Percentiles rank a stretch among this genome's conserved stretches.
These are phyloP conservation scores for Dasysyrphus tricinctus DNA, from an alignment of 2,888 invertebrate genomes.

Conservation along the genomic window DNA sequence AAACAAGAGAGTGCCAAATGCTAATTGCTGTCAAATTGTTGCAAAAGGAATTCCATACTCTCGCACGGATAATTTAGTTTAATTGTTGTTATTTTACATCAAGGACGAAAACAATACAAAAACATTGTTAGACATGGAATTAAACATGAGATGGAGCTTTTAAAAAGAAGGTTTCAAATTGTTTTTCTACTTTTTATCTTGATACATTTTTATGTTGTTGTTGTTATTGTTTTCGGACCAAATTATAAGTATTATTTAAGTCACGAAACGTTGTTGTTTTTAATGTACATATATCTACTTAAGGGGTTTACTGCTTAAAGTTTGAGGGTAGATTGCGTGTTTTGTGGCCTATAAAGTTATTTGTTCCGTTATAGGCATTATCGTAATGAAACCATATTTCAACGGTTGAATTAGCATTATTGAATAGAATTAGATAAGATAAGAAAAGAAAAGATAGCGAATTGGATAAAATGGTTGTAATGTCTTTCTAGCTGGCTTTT, in stretches of 20 bases:
- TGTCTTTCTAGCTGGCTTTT: neutral
- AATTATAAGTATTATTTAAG: conserved; percentile 5
- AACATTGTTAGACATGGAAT: conserved; percentile 15
- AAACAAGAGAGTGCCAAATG: conserved; percentile 20
- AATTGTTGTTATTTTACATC: conserved; percentile 47
- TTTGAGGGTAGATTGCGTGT: neutral
- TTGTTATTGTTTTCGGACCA: neutral
- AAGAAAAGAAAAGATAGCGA: neutral
- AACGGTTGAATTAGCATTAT: neutral
- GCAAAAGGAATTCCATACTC: conserved; percentile 40
- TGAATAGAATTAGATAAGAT: neutral
- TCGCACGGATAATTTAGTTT: conserved; percentile 40
- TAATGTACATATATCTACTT: neutral
- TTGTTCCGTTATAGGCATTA: neutral
- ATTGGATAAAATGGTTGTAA: neutral
- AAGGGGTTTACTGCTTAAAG: neutral
- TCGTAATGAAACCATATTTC: conserved; percentile 9
- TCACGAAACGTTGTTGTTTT: conserved; percentile 10
- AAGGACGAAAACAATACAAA: conserved; percentile 18
- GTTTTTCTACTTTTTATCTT: neutral
- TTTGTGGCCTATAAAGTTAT: conserved; percentile 6
- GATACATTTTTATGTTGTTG: no score
- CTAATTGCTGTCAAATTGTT: conserved; percentile 53
- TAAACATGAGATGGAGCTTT: conserved; percentile 4
- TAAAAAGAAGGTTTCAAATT: neutral